Evolutionary conservation across 2,113 vertebrate species (phyloP), one percentile per base, ranked within the genome.

Genomic region (Elachura formosa): DNA sequence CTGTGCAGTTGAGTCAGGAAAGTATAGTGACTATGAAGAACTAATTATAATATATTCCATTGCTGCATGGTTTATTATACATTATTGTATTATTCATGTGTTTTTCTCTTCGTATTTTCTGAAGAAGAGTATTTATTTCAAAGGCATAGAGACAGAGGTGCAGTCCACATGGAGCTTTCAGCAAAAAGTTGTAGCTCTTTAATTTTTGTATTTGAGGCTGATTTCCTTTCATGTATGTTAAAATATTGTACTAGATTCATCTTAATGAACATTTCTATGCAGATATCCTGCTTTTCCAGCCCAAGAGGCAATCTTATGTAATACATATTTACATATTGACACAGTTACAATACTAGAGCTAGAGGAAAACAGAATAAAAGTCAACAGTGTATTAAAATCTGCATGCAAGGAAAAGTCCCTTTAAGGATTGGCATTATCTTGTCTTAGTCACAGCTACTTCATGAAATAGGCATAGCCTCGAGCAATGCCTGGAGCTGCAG

Each of bases 291-390:
- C 14, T 90, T 94, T 92, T 76, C 68, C 76, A 92, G 52, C 91
- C 91, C 90, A 96, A 85, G 75, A 90, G 69, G 67, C 88, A 77
- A 31, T 23, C 43, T 96, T 95, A 94, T 95, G 38, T 94, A 96
- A 96, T 12, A 17, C 8, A 9, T 24, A 94, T 97, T 97, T 97
- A 84, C 91, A 96, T 97, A 91, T 68, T 91, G 94, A 93, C 95
- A 96, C 62, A 96, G 71, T 89, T 96, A 88, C 12, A 14, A 52
- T 90, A 84, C 88, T 84, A 68, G 67, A 92, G 64, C 38, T 93
- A 51, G 46, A 71, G 81, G 38, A 96, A 94, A 87, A 68, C 38
- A 86, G 62, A 92, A 58, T 45, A 45, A 72, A 91, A 84, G 67
- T 77, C 79, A 78, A 52, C 52, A 59, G 19, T 56, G 33, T 81